Evolutionary conservation across 2,797 vertebrate species (phyloP), one percentile per base, ranked within the genome.

Genomic region (Anomalospiza imberbis): DNA sequence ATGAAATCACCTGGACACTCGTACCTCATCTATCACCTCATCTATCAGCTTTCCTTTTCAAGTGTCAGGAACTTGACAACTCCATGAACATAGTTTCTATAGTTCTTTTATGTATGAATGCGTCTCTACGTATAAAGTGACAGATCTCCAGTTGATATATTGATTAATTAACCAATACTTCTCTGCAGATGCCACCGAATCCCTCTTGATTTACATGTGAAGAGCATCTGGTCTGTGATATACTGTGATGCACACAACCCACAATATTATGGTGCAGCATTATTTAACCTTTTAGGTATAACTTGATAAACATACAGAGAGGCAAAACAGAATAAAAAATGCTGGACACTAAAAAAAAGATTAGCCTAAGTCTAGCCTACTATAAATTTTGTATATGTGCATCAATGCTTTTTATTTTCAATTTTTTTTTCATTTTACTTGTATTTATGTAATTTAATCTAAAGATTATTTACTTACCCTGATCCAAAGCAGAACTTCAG

Each of bases 151-250:
- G 53, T 21, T 91, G 76, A 73, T 71, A 44, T 73, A 85, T 54
- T 85, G 88, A 90, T 96, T 91, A 86, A 95, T 86, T 86, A 94
- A 90, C 47, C 22, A 88, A 19, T 67, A 63, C 22, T 73, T 32
- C 62, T 93, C 54, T 34, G 15, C 50, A 81, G 71, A 86, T 78
- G 54, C 45, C 32, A 54, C 26, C 71, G 74, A 82, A 90, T 60
- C 48, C 44, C 36, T 85, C 45, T 44, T 65, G 68, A 83, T 91
- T 78, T 93, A 73, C 40, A 66, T 38, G 68, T 80, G 36, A 17
- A 67, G 60, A 88, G 32, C 21, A 50, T 45, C 63, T 91, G 66
- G 6, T 66, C 29, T 88, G 26, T 74, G 74, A 57, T 44, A 70
- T 18, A 50, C 29, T 63, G 8, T 28, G 31, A 81, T 50, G 40